phyloP scores from a whole-genome alignment of 2,888 invertebrate genomes.

The Cephus pygmeus region DNA sequence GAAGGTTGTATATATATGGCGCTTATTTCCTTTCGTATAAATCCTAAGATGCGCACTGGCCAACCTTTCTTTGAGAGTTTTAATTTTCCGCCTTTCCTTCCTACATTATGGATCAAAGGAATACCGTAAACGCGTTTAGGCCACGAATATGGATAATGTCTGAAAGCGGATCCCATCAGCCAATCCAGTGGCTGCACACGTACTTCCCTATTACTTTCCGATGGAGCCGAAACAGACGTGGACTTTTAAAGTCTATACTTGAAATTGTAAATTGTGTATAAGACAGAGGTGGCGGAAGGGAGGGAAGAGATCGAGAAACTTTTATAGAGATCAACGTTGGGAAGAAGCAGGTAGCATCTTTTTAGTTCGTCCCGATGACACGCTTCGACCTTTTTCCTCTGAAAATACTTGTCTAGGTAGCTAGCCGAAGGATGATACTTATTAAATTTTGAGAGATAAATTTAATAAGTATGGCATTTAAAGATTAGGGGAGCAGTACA shows the following conservation, averaged over 20 bases:
- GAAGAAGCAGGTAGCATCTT: background rate
- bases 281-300: background rate
- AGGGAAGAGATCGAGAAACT: background rate
- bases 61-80: background rate
- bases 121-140: background rate
- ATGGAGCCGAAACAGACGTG: background rate
- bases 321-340: background rate
- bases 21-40: background rate
- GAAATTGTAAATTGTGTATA: background rate
- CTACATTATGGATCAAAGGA: background rate
- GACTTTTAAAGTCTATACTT: background rate
- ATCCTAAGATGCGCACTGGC: background rate
- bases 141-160: background rate
- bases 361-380: background rate
- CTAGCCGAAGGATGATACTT: background rate
- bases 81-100: background rate
- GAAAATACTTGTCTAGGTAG: background rate
- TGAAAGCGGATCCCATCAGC: background rate
- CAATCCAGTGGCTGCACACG: background rate
- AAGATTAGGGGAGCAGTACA: background rate
- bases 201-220: background rate
- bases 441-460: background rate
- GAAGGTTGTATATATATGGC: background rate
- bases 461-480: background rate
- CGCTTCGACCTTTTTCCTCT: background rate